Evolutionary conservation across 2,797 vertebrate genomes (phyloP), one percentile per base, ranked within the genome.

Genomic region (Paedocypris micromegethes): DNA sequence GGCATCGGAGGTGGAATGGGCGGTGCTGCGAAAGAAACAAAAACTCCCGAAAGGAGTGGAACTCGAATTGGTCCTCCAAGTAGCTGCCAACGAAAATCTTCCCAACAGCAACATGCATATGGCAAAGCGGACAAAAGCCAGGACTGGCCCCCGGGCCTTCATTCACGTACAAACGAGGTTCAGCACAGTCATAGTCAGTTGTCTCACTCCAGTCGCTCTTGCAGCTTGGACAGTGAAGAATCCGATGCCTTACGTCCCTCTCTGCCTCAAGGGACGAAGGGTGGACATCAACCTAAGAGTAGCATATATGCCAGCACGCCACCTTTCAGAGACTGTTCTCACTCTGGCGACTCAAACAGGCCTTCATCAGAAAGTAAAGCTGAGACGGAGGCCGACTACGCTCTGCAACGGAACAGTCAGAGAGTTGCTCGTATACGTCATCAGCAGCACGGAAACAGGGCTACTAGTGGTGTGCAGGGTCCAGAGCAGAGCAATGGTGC

Each of bases 341-440:
- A 81, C 52, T 81, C 84, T 52, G 80, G 77, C 77, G 71, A 75
- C 61, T 77, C 74, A 44, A 66, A 79, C 57, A 86, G 79, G 75
- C 45, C 65, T n/a, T 63, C 73, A 3, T 72, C 74, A 4, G 80
- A 80, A 60, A 64, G 66, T 58, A 80, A 75, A 64, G 66, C 63
- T 6, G 66, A 37, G 85, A 84, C 56, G 37, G 78, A 75, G 49
- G 59, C 40, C 57, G 75, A 74, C 6, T 89, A 89, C 77, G 82
- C 86, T 83, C 86, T 91, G 81, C 93, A 93, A 64, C 82, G 83
- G 75, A 87, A 89, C 66, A 88, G 87, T 59, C 95, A 96, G 80
- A 97, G 93, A 70, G 92, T 97, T 77, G 96, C 96, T 4, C 88
- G 94, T 70, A 93, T 98, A 86, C 89, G 92, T 73, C 95, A 98